Conservation (phyloP, 1,140 invertebrate genomes). For the Argopecten irradians region DNA sequence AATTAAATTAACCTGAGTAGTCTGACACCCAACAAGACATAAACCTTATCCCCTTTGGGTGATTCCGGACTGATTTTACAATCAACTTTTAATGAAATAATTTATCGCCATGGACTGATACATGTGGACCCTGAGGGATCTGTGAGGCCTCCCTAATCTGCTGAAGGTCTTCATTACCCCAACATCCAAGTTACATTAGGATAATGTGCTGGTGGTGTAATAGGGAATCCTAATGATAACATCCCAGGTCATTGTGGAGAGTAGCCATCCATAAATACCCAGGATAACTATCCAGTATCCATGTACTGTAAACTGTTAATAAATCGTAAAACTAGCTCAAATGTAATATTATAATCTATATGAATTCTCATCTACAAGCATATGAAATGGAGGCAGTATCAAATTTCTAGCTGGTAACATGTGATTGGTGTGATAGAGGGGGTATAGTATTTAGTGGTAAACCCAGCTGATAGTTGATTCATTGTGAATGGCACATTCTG, state of each 20-base stretch:
- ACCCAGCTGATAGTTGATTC: not conserved
- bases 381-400: not conserved
- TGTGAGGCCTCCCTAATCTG: not conserved
- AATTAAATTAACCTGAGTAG: no score
- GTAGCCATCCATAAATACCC: not conserved
- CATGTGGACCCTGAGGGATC: not conserved
- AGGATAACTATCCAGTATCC: not conserved
- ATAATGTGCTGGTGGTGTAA: not conserved
- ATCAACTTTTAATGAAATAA: not conserved
- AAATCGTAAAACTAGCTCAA: not conserved
- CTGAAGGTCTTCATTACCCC: not conserved
- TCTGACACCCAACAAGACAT: no score
- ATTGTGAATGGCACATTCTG: not conserved
- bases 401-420: not conserved
- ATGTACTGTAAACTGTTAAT: not conserved
- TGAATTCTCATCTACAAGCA: not conserved
- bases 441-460: not conserved
- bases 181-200: not conserved
- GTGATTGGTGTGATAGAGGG: not conserved
- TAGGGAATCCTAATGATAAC: not conserved
- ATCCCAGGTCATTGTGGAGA: not conserved
- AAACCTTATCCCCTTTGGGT: not conserved
- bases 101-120: not conserved
- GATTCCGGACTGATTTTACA: not conserved
- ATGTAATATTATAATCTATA: not conserved